Evolutionary conservation across 2,888 invertebrate genomes (phyloP), one percentile per base, ranked within the genome.

Genomic region (Zhuqinia jingwanae): DNA sequence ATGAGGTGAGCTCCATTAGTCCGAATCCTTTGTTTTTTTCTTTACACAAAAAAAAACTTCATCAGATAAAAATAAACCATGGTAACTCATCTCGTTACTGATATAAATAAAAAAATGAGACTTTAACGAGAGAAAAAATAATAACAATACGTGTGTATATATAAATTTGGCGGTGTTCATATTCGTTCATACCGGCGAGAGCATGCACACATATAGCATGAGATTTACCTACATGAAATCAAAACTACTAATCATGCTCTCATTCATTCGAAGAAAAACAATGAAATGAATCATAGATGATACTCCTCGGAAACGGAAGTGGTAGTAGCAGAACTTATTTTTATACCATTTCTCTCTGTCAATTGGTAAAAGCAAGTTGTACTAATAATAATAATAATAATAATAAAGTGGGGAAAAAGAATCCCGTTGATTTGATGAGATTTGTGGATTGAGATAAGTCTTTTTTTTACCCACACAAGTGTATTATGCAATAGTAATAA

Each of bases 261-360:
- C 47, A 70, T 50, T 70, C 53, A 53, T 17, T 53, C 53, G 36
- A 36, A 36, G n/a, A n/a, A 50, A 45, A 73, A 27, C 25, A 73
- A n/a, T 11, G 45, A 50, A 25, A 25, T 47, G 25, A n/a, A n/a
- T n/a, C n/a, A n/a, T n/a, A n/a, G n/a, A n/a, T n/a, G n/a, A n/a
- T n/a, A n/a, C n/a, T n/a, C n/a, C n/a, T n/a, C n/a, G n/a, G 15
- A 75, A 75, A 75, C 73, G 73, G 73, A 75, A 75, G 73, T 10
- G 27, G 30, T 47, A 50, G 13, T 50, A 25, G 13, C 17, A n/a
- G n/a, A n/a, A n/a, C n/a, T n/a, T n/a, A n/a, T n/a, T n/a, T 47
- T 45, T 45, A 1, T 47, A 13, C 11, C 70, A 73, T 73, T 50
- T 73, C 60, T 73, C 60, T 73, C 70, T 25, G 27, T 50, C 25